A percentile compares a stretch with the other conserved stretches of the same genome.
These are phyloP conservation scores for Amphiprion percula DNA, from an alignment of 2,113 vertebrate species.

Conservation along the genomic window DNA sequence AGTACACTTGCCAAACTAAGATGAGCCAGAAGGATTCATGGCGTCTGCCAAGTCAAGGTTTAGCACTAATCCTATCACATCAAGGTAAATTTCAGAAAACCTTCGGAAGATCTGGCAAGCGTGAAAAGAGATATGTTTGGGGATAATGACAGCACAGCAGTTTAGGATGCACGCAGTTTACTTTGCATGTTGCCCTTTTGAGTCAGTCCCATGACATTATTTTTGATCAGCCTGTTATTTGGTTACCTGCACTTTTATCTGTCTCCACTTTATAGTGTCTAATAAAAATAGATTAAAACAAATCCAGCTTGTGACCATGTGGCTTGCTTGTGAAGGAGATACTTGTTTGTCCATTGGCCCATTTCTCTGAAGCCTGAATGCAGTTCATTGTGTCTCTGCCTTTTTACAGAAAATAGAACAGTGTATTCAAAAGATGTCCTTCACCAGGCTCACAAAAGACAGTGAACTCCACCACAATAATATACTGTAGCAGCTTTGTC, in stretches of 20 bases:
- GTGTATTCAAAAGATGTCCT: constrained; percentile 28
- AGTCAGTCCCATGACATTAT: neutral
- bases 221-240: neutral
- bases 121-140: constrained; percentile 18
- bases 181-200: neutral
- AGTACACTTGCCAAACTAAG: constrained; percentile 63
- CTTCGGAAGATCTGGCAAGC: constrained; percentile 2
- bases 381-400: constrained; percentile 14
- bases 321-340: constrained; percentile 27
- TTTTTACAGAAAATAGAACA: constrained; percentile 32
- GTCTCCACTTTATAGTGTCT: neutral
- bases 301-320: neutral
- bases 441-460: constrained; percentile 12
- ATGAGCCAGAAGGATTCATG: constrained; percentile 62
- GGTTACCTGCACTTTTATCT: neutral
- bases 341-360: constrained; percentile 16
- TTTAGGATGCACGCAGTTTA: neutral
- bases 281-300: constrained; percentile 2
- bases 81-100: constrained; percentile 46
- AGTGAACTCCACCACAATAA: neutral
- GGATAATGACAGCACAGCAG: neutral
- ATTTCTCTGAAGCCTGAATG: constrained; percentile 20
- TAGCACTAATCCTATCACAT: constrained; percentile 78
- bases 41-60: constrained; percentile 67
- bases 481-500: neutral